A percentile compares a stretch with the other conserved stretches of the same genome.
These are phyloP conservation scores for Calypte anna DNA, from an alignment of 2,113 vertebrate species.

Conservation along the genomic window DNA sequence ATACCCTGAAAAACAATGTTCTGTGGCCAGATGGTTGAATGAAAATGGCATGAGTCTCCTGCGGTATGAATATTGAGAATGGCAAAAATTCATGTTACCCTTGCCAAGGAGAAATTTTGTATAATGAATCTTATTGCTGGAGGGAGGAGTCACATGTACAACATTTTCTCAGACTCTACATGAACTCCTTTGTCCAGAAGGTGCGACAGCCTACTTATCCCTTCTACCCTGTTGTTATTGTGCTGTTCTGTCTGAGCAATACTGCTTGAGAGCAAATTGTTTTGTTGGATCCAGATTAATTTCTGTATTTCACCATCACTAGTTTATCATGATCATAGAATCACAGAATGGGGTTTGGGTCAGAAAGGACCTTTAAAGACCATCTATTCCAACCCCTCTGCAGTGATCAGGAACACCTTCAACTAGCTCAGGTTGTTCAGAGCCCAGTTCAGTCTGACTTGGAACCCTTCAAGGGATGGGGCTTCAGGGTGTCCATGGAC, in stretches of 20 bases:
- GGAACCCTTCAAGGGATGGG: no score
- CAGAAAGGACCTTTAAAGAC: no score
- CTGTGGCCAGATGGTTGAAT: slow-evolving; percentile 65
- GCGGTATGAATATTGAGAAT: slow-evolving; percentile 35
- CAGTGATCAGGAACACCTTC: no score
- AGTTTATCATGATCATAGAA: background rate
- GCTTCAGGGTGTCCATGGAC: background rate
- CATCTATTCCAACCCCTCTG: no score
- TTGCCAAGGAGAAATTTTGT: slow-evolving; percentile 60
- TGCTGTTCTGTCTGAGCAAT: background rate
- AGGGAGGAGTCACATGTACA: slow-evolving; percentile 42
- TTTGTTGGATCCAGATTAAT: background rate
- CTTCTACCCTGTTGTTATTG: background rate
- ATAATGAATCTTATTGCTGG: slow-evolving; percentile 57
- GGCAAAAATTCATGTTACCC: slow-evolving; percentile 42
- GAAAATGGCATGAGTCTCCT: slow-evolving; percentile 64
- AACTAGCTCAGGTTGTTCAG: no score
- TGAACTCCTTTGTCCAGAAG: slow-evolving; percentile 49
- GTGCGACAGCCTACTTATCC: slow-evolving; percentile 35
- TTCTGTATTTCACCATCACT: background rate
- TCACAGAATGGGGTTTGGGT: no score
- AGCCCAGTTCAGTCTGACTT: no score
- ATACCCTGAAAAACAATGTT: slow-evolving; percentile 59
- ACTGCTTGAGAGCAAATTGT: background rate
- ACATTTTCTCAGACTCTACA: slow-evolving; percentile 37